Evolutionary conservation across 2,113 vertebrate genomes (phyloP).

Genomic region (Zosterops borbonicus): DNA sequence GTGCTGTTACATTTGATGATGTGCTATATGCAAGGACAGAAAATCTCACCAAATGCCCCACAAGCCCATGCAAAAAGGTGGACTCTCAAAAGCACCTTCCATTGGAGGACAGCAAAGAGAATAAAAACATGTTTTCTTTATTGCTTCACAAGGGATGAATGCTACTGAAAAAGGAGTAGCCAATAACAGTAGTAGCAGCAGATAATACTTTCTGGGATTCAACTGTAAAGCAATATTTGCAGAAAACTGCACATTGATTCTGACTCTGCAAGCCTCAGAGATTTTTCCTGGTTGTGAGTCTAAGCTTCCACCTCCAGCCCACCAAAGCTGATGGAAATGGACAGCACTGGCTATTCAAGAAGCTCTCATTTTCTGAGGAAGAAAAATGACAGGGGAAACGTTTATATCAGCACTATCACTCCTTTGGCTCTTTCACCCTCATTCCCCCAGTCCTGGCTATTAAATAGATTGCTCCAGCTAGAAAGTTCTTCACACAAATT

Average conservation of each 20-base stretch:
- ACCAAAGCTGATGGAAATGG: neutral
- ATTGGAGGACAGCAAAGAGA: neutral
- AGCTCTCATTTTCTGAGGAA: neutral
- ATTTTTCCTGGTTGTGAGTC: neutral
- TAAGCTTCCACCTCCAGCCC: neutral
- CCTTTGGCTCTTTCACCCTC: neutral
- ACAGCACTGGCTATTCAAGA: neutral
- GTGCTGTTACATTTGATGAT: neutral
- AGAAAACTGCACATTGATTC: neutral
- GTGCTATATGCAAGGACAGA: neutral
- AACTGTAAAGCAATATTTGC: neutral
- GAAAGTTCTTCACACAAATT: slow-evolving; percentile 21
- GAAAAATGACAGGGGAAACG: neutral
- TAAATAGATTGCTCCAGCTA: neutral
- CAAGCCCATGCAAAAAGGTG: neutral
- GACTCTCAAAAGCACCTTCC: neutral
- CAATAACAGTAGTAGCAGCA: neutral
- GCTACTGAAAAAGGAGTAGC: neutral
- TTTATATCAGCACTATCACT: neutral
- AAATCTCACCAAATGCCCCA: neutral
- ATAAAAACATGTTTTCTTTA: neutral
- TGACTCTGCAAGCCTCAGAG: neutral
- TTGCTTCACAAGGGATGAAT: neutral
- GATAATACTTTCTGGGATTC: neutral
- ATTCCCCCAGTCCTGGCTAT: neutral